Evolutionary conservation across 2,113 vertebrate genomes (phyloP), one percentile per base, ranked within the genome.

Genomic region (Labrus mixtus): DNA sequence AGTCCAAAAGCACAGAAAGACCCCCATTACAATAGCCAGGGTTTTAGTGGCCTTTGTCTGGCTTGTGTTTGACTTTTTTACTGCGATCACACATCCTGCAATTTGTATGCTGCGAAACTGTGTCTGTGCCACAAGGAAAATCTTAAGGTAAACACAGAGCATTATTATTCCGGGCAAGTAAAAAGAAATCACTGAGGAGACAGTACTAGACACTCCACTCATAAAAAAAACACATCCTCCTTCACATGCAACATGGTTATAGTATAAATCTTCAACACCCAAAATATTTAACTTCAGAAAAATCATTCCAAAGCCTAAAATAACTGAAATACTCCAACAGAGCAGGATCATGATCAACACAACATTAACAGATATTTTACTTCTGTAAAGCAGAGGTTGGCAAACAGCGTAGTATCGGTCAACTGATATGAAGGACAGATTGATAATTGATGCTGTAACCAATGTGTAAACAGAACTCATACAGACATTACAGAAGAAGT

Each of bases 261-360:
- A 36, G 23, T 79, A 79, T 22, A 73, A 67, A 16, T 67, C 62
- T 17, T 79, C 68, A 45, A 67, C 9, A 8, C 62, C 68, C 55
- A 4, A 60, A 46, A 79, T 16, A 67, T 79, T 79, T 11, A 79
- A 19, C 29, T 54, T 51, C 2, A 73, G 25, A 46, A 73, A 79
- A 79, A 79, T 61, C 55, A 79, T 73, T 25, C 77, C 77, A 61
- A 79, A 73, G 3, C 77, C 76, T 6, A 58, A 43, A 7, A 78
- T 1, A 20, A 33, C 43, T 57, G 76, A 78, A 53, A 71, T 7
- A 51, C 29, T 58, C 76, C 76, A 78, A 16, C 29, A 70, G 17
- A 71, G 15, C 10, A 71, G 12, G 53, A 78, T 58, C 67, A 71
- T 71, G 8, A 78, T 29, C 53, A 50, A 9, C 37, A 65, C 60